Evolutionary conservation across 2,888 invertebrate genomes (phyloP), one percentile per base, ranked within the genome.

Genomic region (Desoria tigrina): DNA sequence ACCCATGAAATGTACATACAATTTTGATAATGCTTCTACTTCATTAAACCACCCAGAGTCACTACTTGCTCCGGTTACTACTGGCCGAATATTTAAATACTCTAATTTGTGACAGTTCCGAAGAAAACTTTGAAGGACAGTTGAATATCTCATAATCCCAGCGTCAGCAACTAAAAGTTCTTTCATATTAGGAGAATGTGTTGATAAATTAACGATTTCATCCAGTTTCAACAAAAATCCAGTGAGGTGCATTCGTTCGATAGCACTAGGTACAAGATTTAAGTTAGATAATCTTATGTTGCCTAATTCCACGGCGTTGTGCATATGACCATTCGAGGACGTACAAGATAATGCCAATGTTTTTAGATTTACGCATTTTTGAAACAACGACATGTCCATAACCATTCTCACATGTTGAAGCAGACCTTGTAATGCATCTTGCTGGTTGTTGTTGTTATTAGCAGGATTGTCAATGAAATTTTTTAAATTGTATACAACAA

Each of bases 1-100:
- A 21, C 66, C 65, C 73, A 75, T 75, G 27, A 75, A 75, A 53
- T 61, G 63, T 14, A 68, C 57, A 53, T 71, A 73, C 16, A 75
- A 53, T 28, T 66, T 50, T 16, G 64, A 60, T 11, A 75, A 49
- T 18, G 62, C 64, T 14, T 54, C 39, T 14, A 73, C 61, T 64
- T 75, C 74, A 14, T 57, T 59, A 49, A 60, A 71, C 72, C 73
- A 72, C 14, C 58, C 42, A 14, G 66, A 60, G 14, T 65, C 70
- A 58, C 59, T 67, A 28, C 66, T 64, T 6, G 65, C 72, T 42
- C 69, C 61, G 1, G 72, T 57, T 21, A 65, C 58, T 1, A 73
- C 67, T 16, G 74, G 74, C 32, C 69, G 54, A 28, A 75, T 65
- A 45, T 65, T 71, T 3, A 75, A 32, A 50, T 69, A 70, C 27